A percentile compares a stretch with the other conserved stretches of the same genome.
Conservation (phyloP, 2,113 vertebrate species). For the Entomyzon cyanotis region DNA sequence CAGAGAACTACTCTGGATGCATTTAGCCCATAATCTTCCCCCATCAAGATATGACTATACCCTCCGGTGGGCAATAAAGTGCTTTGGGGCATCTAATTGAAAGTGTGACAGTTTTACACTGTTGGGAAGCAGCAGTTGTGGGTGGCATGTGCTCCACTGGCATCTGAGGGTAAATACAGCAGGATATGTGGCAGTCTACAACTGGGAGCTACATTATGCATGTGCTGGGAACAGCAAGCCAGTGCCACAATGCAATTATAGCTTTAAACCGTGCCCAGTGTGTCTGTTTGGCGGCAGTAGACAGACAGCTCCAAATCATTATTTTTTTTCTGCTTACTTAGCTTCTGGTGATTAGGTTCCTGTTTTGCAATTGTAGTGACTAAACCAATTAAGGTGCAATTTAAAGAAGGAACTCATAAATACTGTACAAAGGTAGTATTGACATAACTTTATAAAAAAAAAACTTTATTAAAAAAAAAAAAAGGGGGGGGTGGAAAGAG, state of each 20-base stretch:
- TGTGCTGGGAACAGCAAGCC: conserved; percentile 58
- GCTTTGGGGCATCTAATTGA: conserved; percentile 66
- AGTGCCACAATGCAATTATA: conserved; percentile 66
- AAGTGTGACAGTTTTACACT: conserved; percentile 58
- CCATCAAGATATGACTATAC: conserved; percentile 46
- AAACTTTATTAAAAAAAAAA: conserved; percentile 58
- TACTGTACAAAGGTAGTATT: conserved; percentile 68
- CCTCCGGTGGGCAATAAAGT: conserved; percentile 59
- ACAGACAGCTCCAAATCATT: conserved; percentile 49
- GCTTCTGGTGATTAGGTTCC: conserved; percentile 66
- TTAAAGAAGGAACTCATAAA: conserved; percentile 75
- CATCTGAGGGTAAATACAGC: conserved; percentile 52
- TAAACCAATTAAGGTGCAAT: conserved; percentile 73
- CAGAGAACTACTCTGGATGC: background rate
- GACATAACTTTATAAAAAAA: conserved; percentile 54
- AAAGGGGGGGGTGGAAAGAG: background rate
- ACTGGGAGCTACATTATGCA: conserved; percentile 65
- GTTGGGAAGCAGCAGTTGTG: conserved; percentile 47
- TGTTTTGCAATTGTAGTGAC: conserved; percentile 66
- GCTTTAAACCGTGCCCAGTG: conserved; percentile 44
- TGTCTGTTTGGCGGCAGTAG: conserved; percentile 39
- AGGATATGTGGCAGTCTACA: conserved; percentile 63
- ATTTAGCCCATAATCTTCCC: conserved; percentile 49
- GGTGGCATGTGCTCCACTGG: conserved; percentile 51
- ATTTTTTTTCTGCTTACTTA: conserved; percentile 66